Conservation (phyloP, 2,113 vertebrate genomes). For the Hystrix brachyura region DNA sequence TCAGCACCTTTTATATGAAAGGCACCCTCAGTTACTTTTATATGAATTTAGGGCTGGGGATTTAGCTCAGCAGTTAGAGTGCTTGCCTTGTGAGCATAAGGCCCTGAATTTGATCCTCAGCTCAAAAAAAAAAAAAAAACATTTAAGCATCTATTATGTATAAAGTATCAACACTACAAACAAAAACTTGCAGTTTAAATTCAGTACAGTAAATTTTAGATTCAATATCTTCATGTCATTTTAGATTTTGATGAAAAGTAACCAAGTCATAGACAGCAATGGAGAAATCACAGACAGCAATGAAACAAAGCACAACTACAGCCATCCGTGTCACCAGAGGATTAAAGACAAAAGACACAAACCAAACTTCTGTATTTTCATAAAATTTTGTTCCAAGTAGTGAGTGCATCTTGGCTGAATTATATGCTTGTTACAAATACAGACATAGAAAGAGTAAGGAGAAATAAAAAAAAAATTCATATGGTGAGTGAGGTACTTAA, state of each 20-base stretch:
- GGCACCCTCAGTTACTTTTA: neutral
- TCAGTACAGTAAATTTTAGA: constrained; percentile 24
- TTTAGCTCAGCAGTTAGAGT: no score
- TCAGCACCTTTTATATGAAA: constrained; percentile 2
- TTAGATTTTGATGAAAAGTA: constrained; percentile 42
- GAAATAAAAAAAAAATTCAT: neutral
- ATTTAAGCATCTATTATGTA: no score
- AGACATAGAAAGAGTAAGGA: neutral
- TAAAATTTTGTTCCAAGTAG: neutral
- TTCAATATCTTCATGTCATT: constrained; percentile 18
- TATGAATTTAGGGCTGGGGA: neutral
- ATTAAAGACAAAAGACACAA: constrained; percentile 22
- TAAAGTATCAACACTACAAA: constrained; percentile 37
- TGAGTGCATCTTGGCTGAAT: neutral
- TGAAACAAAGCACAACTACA: neutral
- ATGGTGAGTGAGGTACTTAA: neutral
- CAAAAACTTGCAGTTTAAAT: constrained; percentile 2
- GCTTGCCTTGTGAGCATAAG: no score
- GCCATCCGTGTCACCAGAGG: neutral
- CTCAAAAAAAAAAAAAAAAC: no score
- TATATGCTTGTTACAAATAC: neutral
- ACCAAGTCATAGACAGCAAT: neutral
- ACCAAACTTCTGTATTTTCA: neutral
- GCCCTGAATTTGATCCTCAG: no score
- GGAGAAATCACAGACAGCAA: neutral